phyloP scores from a whole-genome alignment of 2,797 vertebrate genomes.

The Fundulus diaphanus region DNA sequence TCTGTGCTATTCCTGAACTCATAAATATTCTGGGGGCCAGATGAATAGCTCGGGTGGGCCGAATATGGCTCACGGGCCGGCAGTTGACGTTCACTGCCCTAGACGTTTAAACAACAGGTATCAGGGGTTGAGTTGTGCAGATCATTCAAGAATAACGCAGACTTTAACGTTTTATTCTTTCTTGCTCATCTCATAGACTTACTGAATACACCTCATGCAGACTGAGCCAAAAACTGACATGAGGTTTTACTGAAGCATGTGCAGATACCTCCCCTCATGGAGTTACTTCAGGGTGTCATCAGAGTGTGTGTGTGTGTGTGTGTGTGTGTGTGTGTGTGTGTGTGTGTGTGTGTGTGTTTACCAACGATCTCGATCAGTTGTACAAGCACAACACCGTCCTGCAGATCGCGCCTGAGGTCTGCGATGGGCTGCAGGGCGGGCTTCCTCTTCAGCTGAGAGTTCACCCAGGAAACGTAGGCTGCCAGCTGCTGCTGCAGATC shows the following conservation, averaged over 20 bases:
- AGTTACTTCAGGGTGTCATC: background rate
- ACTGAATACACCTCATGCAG: background rate
- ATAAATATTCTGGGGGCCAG: too few relatives aligned
- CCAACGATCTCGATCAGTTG: slow-evolving; percentile 96
- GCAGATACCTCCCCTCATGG: background rate
- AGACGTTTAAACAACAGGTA: background rate
- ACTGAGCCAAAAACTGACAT: background rate
- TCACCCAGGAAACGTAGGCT: slow-evolving; percentile 97
- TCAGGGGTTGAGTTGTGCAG: background rate
- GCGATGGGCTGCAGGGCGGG: slow-evolving; percentile 84
- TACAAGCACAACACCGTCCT: slow-evolving; percentile 90
- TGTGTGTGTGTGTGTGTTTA: slow-evolving; percentile 70
- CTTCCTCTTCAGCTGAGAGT: slow-evolving; percentile 93
- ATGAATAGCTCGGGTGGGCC: too few relatives aligned
- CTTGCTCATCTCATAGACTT: background rate
- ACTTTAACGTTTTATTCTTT: background rate
- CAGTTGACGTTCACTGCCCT: too few relatives aligned
- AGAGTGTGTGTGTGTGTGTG: slow-evolving; percentile 32
- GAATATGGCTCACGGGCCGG: too few relatives aligned
- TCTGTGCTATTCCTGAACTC: too few relatives aligned
- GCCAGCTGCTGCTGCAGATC: slow-evolving; percentile 91
- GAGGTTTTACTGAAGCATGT: background rate
- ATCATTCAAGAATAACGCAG: background rate
- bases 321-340: slow-evolving; percentile 32
- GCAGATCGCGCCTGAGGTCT: slow-evolving; percentile 91